phyloP scores from a whole-genome alignment of 2,888 invertebrate genomes.

The Ashinkailepas kermadecensis region DNA sequence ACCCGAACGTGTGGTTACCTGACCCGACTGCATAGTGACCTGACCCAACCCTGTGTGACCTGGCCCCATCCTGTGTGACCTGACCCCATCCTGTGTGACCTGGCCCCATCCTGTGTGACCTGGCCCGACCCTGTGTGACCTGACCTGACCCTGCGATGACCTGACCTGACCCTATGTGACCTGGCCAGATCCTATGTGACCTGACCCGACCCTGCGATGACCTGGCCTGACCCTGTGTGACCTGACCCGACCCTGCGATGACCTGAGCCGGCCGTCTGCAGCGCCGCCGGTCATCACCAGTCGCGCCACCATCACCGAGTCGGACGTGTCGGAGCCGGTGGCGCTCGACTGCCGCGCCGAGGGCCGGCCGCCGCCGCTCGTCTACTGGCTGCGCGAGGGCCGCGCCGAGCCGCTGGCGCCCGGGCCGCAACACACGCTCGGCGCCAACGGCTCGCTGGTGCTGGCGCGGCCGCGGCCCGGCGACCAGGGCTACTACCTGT shows the following conservation, averaged over 20 bases:
- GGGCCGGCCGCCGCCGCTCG: constrained; percentile 9
- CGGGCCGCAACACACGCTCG: not conserved
- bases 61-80: too few relatives aligned
- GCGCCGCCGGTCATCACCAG: constrained; percentile 13
- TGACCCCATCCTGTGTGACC: too few relatives aligned
- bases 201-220: too few relatives aligned
- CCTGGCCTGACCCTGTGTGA: too few relatives aligned
- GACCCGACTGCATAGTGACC: too few relatives aligned
- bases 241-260: not conserved
- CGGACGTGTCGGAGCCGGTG: constrained; percentile 19
- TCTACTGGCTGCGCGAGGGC: constrained; percentile 21
- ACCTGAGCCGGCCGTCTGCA: not conserved
- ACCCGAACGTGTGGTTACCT: too few relatives aligned
- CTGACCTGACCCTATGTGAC: too few relatives aligned
- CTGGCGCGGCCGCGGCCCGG: constrained; percentile 23
- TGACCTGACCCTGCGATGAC: not conserved
- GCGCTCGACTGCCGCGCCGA: not conserved
- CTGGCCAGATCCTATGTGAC: too few relatives aligned
- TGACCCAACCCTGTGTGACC: too few relatives aligned
- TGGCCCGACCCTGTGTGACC: too few relatives aligned
- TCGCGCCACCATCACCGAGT: not conserved
- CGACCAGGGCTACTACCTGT: constrained; percentile 24
- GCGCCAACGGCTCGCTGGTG: constrained; percentile 16
- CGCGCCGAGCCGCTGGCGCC: constrained; percentile 5
- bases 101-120: too few relatives aligned